Conservation (phyloP, 2,113 vertebrate genomes). For the Syngnathus floridae region DNA sequence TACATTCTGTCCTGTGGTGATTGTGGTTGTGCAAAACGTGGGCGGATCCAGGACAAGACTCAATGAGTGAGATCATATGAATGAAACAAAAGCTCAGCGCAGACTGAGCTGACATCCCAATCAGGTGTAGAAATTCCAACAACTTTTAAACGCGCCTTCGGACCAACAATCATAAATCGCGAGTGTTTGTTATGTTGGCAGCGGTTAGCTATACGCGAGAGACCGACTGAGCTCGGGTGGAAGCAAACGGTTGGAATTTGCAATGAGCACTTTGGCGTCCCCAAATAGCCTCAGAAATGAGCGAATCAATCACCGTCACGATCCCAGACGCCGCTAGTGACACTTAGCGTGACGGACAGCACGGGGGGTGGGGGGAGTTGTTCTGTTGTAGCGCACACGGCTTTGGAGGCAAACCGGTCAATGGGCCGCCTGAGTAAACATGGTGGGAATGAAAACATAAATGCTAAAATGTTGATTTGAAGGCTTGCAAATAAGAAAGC, state of each 20-base stretch:
- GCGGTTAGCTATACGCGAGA: slow-evolving; percentile 6
- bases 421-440: not conserved
- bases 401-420: not conserved
- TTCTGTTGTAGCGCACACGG: not conserved
- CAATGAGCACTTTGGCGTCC: slow-evolving; percentile 9
- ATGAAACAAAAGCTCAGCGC: too few species aligned
- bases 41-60: too few species aligned
- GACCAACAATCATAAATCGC: slow-evolving; percentile 13
- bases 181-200: slow-evolving; percentile 26
- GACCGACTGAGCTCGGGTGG: slow-evolving; percentile 21
- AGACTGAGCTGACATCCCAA: too few species aligned
- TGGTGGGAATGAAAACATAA: not conserved
- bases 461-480: not conserved
- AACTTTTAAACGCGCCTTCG: too few species aligned
- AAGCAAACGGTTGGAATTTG: not conserved
- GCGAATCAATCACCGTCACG: slow-evolving; percentile 52
- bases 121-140: too few species aligned
- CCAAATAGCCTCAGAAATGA: slow-evolving; percentile 56
- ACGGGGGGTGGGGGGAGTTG: not conserved
- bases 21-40: too few species aligned
- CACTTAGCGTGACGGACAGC: slow-evolving; percentile 44
- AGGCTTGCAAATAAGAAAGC: not conserved
- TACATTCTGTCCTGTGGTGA: too few species aligned
- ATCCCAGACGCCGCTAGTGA: slow-evolving; percentile 51
- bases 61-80: too few species aligned